These are phyloP conservation scores for Chrysolina oricalcia DNA, from an alignment of 2,888 invertebrate species.

Conservation along the genomic window DNA sequence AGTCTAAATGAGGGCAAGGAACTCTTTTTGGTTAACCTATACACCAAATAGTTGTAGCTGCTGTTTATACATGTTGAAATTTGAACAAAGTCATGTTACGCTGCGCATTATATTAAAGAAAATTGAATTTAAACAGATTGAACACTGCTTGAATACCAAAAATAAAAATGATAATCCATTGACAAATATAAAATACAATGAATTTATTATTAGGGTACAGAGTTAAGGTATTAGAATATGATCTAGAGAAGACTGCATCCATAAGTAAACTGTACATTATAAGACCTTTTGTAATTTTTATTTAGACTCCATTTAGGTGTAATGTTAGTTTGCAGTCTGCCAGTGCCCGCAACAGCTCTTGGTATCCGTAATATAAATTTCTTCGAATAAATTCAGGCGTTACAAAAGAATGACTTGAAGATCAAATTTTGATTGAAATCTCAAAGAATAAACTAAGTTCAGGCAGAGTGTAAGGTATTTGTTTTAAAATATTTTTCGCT, in stretches of 20 bases:
- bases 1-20: slow-evolving; percentile 62
- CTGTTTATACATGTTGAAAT: slow-evolving; percentile 67
- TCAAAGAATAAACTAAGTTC: neutral
- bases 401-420: neutral
- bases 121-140: slow-evolving; percentile 55
- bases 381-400: slow-evolving; percentile 19
- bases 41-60: slow-evolving; percentile 67
- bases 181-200: slow-evolving; percentile 73
- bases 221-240: slow-evolving; percentile 69
- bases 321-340: slow-evolving; percentile 67
- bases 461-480: slow-evolving; percentile 36
- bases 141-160: slow-evolving; percentile 68
- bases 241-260: slow-evolving; percentile 72
- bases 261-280: slow-evolving; percentile 69
- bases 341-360: slow-evolving; percentile 68
- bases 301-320: slow-evolving; percentile 66
- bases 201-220: slow-evolving; percentile 71
- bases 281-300: slow-evolving; percentile 66
- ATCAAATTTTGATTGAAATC: slow-evolving; percentile 11
- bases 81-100: slow-evolving; percentile 64
- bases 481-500: slow-evolving; percentile 44
- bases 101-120: slow-evolving; percentile 64
- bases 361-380: slow-evolving; percentile 26
- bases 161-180: slow-evolving; percentile 70
- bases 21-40: slow-evolving; percentile 61